phyloP scores from a whole-genome alignment of 1,140 invertebrate genomes.

The Drosophila mayri region DNA sequence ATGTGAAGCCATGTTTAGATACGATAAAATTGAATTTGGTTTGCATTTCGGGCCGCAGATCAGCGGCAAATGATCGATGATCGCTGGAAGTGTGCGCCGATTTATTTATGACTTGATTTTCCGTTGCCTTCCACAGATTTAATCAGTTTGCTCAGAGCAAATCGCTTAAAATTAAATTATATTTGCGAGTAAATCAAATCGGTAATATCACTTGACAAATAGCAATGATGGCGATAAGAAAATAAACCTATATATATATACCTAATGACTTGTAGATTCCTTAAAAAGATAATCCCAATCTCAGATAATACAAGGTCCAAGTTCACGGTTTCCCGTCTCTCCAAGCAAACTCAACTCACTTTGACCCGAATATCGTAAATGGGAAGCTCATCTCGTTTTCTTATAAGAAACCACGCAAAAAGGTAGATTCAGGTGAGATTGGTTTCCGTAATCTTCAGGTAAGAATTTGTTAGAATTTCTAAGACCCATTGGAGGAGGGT shows the following conservation, averaged over 20 bases:
- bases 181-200: constrained; percentile 59
- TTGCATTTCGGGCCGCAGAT: constrained; percentile 59
- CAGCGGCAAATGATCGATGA: constrained; percentile 74
- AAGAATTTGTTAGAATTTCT: constrained; percentile 26
- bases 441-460: constrained; percentile 30
- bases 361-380: constrained; percentile 34
- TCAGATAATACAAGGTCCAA: constrained; percentile 3
- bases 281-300: background rate
- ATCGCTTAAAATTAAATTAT: constrained; percentile 60
- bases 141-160: constrained; percentile 65
- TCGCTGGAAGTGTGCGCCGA: constrained; percentile 80
- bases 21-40: constrained; percentile 74
- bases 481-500: background rate
- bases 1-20: constrained; percentile 82
- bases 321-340: background rate
- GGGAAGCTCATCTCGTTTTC: constrained; percentile 39
- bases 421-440: constrained; percentile 6
- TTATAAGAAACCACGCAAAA: constrained; percentile 45
- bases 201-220: constrained; percentile 53
- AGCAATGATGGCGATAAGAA: constrained; percentile 24
- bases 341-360: constrained; percentile 14
- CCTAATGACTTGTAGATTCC: background rate
- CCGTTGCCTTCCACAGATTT: constrained; percentile 43
- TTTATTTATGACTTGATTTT: constrained; percentile 82
- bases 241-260: background rate